Base-by-base conservation (phyloP, 2,888 invertebrate genomes). In the Anarsia innoxiella region DNA sequence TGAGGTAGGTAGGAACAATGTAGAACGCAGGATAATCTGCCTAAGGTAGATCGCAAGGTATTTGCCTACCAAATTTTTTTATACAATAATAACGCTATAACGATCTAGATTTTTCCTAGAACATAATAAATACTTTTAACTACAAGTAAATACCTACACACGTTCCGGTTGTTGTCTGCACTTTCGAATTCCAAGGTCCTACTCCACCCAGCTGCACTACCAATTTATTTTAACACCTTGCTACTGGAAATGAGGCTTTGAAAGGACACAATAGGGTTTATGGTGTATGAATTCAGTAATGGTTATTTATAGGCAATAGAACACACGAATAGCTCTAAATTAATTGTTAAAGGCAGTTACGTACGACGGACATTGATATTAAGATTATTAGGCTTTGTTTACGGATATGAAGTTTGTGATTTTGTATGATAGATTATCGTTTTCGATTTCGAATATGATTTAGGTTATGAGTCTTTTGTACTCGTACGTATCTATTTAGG, bases 31-130 rank as follows among this genome's bases (percentile, higher is more conserved):
- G n/a, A n/a, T n/a, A n/a, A n/a, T n/a, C n/a, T n/a, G n/a, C n/a
- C n/a, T n/a, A n/a, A n/a, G n/a, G n/a, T n/a, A n/a, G n/a, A n/a
- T n/a, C n/a, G n/a, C n/a, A n/a, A n/a, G n/a, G n/a, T n/a, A n/a
- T n/a, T n/a, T n/a, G n/a, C n/a, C n/a, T n/a, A n/a, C n/a, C n/a
- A n/a, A n/a, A n/a, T n/a, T n/a, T n/a, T n/a, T n/a, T n/a, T n/a
- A n/a, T n/a, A 11, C 28, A 28, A 25, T 9, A n/a, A 25, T 28
- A 28, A 28, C 4, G 13, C 6, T 12, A 12, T 26, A 9, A 12
- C 13, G 43, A 45, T 49, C 46, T 46, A 46, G 49, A 49, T 49
- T 49, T 49, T 49, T 49, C 49, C 49, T 42, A 44, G 46, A 49
- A 49, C 43, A 42, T 33, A 34, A 33, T 29, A 31, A 23, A 29